phyloP scores from a whole-genome alignment of 2,797 vertebrate species.

The Mormyrus hasselquistii region DNA sequence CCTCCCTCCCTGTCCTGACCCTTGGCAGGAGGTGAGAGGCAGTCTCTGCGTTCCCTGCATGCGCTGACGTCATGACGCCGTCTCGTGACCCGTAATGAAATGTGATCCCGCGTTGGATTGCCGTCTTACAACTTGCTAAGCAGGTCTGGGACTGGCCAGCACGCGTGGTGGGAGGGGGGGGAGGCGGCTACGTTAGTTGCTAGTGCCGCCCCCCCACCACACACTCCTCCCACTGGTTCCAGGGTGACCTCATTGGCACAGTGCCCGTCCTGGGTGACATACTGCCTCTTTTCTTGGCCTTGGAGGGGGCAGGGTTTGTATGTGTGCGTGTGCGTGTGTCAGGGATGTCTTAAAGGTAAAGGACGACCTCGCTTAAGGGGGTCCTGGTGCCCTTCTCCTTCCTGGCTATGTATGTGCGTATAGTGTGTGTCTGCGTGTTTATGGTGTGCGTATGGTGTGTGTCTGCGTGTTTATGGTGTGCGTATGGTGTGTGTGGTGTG shows the following conservation, averaged over 20 bases:
- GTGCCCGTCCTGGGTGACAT: not conserved
- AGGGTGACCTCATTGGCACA: not conserved
- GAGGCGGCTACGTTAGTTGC: not conserved
- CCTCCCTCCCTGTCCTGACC: not conserved
- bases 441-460: not conserved
- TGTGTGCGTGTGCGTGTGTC: not conserved
- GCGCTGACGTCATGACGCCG: not conserved
- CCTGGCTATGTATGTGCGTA: not conserved
- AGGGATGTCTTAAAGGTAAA: not conserved
- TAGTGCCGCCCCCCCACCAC: not conserved
- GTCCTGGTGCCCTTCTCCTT: not conserved
- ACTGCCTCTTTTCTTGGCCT: not conserved
- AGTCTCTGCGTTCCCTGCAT: not conserved
- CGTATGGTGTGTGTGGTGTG: not conserved
- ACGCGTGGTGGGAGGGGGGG: not conserved
- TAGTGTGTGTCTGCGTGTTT: not conserved
- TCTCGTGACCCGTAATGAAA: not conserved
- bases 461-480: not conserved
- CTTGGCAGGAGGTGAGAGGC: not conserved
- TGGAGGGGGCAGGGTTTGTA: not conserved
- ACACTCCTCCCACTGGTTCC: not conserved
- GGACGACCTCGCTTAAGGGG: not conserved
- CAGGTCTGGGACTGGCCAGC: not conserved
- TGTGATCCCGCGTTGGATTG: not conserved
- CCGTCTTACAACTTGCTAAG: not conserved